Conservation (phyloP, 2,888 invertebrate genomes). For the Diabrotica balteata region DNA sequence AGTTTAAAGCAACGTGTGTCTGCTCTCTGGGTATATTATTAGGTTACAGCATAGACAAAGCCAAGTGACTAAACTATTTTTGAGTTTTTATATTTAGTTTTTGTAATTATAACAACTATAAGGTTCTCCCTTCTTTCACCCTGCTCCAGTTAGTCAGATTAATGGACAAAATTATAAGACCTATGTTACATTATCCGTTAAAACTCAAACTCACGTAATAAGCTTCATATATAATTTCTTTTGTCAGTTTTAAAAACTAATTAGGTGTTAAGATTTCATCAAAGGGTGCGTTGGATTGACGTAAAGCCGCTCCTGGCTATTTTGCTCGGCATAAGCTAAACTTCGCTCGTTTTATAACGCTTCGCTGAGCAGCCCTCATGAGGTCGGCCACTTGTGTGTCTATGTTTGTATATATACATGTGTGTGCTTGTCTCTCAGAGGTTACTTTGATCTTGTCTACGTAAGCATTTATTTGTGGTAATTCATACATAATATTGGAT, state of each 20-base stretch:
- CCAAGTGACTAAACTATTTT: too few relatives aligned
- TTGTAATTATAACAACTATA: too few relatives aligned
- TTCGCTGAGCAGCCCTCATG: conserved; percentile 17
- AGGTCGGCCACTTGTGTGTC: conserved; percentile 25
- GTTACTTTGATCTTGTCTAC: conserved; percentile 29
- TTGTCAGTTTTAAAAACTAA: conserved; percentile 14
- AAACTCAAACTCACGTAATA: too few relatives aligned
- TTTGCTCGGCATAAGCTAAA: conserved; percentile 19
- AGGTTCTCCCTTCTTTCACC: too few relatives aligned
- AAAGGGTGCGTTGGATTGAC: conserved; percentile 32
- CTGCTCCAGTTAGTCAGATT: too few relatives aligned
- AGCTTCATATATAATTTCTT: conserved; percentile 7
- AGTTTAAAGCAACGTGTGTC: too few relatives aligned
- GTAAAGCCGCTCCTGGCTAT: conserved; percentile 29
- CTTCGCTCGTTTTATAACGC: conserved; percentile 14
- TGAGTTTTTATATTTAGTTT: too few relatives aligned
- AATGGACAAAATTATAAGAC: too few relatives aligned
- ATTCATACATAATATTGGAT: conserved; percentile 20
- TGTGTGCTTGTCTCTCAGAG: conserved; percentile 13
- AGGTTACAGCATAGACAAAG: too few relatives aligned
- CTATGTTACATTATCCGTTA: too few relatives aligned
- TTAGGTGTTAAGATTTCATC: conserved; percentile 30
- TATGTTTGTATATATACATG: background rate
- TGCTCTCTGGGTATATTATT: too few relatives aligned
- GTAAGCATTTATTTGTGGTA: conserved; percentile 29